Evolutionary conservation across 2,113 vertebrate genomes (phyloP).

Genomic region (Pachypanchax playfairii): DNA sequence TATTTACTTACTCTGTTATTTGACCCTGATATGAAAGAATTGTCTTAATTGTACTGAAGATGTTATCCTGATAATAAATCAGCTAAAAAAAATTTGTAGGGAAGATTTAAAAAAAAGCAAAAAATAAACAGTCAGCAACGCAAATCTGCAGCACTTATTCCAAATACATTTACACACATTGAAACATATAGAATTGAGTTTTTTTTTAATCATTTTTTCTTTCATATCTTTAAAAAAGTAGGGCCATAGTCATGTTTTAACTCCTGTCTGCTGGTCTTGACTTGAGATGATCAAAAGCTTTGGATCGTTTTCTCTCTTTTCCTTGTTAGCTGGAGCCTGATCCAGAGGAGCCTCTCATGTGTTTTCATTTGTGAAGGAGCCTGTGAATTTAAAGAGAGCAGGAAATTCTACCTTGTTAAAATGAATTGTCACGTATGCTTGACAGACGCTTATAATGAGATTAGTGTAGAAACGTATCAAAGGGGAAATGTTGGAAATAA

Average conservation of each 20-base stretch:
- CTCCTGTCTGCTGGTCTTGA: slow-evolving; percentile 44
- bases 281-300: slow-evolving; percentile 69
- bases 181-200: neutral
- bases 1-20: slow-evolving; percentile 3
- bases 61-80: neutral
- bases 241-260: slow-evolving; percentile 60
- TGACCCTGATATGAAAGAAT: slow-evolving; percentile 8
- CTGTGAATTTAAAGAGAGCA: slow-evolving; percentile 53
- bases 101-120: slow-evolving; percentile 12
- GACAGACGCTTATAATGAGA: slow-evolving; percentile 79
- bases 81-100: slow-evolving; percentile 14
- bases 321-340: slow-evolving; percentile 58
- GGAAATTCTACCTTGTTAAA: slow-evolving; percentile 72
- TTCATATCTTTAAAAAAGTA: neutral
- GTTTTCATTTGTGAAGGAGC: slow-evolving; percentile 70
- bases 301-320: slow-evolving; percentile 39
- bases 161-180: neutral
- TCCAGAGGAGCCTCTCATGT: slow-evolving; percentile 64
- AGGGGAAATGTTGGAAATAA: slow-evolving; percentile 69
- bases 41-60: slow-evolving; percentile 2
- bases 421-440: slow-evolving; percentile 73
- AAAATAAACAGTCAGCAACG: slow-evolving; percentile 11
- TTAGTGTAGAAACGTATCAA: slow-evolving; percentile 66
- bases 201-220: neutral
- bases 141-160: slow-evolving; percentile 14